Conservation (phyloP, 2,113 vertebrate species). For the Channa maculata region DNA sequence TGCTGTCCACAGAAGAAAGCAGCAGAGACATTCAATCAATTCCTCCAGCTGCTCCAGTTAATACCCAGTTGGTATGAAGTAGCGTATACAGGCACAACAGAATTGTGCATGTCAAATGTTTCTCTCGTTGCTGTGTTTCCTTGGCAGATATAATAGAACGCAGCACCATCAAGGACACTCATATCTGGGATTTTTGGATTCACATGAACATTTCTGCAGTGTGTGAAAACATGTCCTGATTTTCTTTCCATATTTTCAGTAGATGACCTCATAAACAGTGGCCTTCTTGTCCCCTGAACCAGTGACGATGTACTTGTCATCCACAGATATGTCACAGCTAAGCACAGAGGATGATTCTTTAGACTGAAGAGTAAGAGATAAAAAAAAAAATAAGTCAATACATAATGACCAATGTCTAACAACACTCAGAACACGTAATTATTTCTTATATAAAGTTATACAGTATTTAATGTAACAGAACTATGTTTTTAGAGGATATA, state of each 20-base stretch:
- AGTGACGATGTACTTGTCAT: conserved; percentile 98
- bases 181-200: conserved; percentile 29
- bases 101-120: conserved; percentile 36
- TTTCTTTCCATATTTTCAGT: conserved; percentile 75
- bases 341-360: conserved; percentile 97
- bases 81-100: conserved; percentile 31
- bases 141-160: conserved; percentile 25
- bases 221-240: conserved; percentile 20
- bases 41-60: conserved; percentile 32
- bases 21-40: conserved; percentile 13
- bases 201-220: conserved; percentile 62
- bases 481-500: background rate
- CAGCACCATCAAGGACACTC: conserved; percentile 17
- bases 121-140: conserved; percentile 27
- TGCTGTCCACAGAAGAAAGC: conserved; percentile 32
- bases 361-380: conserved; percentile 81
- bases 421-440: too few species aligned
- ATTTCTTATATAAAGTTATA: too few species aligned
- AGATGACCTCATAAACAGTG: conserved; percentile 98
- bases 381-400: background rate
- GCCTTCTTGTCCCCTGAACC: conserved; percentile 99
- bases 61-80: conserved; percentile 29
- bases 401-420: background rate
- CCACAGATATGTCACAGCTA: conserved; percentile 96
- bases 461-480: background rate